Base-by-base conservation (phyloP, 2,888 invertebrate genomes). In the Nymphalis polychloros region DNA sequence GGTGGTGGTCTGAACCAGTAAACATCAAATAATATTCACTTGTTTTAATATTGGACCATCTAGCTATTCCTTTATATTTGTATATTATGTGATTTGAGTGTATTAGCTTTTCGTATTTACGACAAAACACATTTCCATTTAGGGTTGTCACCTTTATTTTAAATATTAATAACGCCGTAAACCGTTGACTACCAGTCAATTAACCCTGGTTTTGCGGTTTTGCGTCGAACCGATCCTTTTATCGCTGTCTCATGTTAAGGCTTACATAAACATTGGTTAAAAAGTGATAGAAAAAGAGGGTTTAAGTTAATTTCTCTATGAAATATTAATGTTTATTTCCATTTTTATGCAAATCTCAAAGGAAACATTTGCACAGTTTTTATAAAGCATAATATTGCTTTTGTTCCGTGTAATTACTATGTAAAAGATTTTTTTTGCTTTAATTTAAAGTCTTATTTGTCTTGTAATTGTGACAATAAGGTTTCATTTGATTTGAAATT, bases 161-260 rank as follows among this genome's bases (percentile, higher is more conserved):
- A 64, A 70, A 67, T 67, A 68, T 68, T 63, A 64, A 70, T 65
- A 68, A 59, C 47, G 60, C 41, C 50, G 47, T 67, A 63, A 67
- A 70, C 63, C 57, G 47, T 70, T 64, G 49, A 70, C 63, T 70
- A 57, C 57, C 70, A 64, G 63, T 69, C 69, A 66, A 64, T 67
- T 67, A 60, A 62, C 57, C 19, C 52, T 35, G 61, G 48, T 64
- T 57, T 57, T 53, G 67, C 49, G 52, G 62, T 50, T 67, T 67
- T 27, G 23, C 48, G 50, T 2, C 5, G 27, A 8, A 19, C 5
- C 31, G 35, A 57, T 55, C 61, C 61, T 48, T 61, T 62, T 66
- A 35, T 35, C 19, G 23, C 35, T 20, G 48, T 55, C 27, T 19
- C 16, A 57, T 57, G 61, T 52, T 16, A 52, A 27, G 23, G 5